phyloP scores from a whole-genome alignment of 2,888 invertebrate genomes.

The Nymphalis urticae region DNA sequence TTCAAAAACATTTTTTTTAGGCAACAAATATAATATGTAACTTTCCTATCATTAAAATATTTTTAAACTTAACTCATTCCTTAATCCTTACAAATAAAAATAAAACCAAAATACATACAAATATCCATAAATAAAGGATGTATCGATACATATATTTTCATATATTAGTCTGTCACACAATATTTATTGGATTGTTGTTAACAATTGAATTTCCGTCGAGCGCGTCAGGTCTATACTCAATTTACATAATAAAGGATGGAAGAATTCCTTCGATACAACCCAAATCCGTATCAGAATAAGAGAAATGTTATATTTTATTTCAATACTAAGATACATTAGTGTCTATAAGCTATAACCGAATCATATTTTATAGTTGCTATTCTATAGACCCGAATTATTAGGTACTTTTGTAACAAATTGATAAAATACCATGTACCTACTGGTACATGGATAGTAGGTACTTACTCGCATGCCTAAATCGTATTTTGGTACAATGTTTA shows the following conservation, averaged over 20 bases:
- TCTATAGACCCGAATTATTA: conserved; percentile 18
- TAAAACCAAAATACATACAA: no score
- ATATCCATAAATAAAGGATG: no score
- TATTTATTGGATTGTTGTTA: conserved; percentile 15
- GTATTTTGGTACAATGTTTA: conserved; percentile 25
- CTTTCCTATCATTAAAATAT: no score
- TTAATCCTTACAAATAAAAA: no score
- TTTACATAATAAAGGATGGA: conserved; percentile 36
- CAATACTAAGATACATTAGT: no score
- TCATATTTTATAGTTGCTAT: not conserved
- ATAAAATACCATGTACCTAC: conserved; percentile 22
- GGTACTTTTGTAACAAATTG: conserved; percentile 21
- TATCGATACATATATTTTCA: not conserved
- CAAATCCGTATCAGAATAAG: not conserved
- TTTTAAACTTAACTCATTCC: no score
- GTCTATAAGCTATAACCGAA: not conserved
- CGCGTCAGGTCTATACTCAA: conserved; percentile 31
- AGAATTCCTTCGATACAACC: not conserved
- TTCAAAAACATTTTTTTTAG: no score
- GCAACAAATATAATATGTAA: no score
- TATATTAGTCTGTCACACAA: not conserved
- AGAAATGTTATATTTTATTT: no score
- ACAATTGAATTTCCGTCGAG: conserved; percentile 19
- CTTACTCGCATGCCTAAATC: conserved; percentile 27
- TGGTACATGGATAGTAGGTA: conserved; percentile 21